Evolutionary conservation across 2,888 invertebrate species (phyloP).

Genomic region (Alloscopus bannaensis): DNA sequence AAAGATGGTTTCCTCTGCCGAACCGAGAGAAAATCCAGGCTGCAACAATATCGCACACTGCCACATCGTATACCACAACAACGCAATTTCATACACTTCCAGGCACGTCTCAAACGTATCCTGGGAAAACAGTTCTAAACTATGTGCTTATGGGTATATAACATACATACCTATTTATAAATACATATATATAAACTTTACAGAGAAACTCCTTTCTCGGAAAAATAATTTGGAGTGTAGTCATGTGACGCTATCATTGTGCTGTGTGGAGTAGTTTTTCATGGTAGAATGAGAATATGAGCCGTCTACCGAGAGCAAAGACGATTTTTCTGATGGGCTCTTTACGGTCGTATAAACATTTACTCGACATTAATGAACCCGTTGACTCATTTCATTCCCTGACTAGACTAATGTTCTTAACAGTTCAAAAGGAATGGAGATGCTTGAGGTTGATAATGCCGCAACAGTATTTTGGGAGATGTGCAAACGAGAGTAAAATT

Average conservation of each 20-base stretch:
- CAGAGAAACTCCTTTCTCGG: too few species aligned
- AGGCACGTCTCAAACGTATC: too few species aligned
- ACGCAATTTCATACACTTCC: too few species aligned
- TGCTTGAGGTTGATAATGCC: too few species aligned
- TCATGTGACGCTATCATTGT: slow-evolving; percentile 2
- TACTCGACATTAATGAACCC: slow-evolving; percentile 61
- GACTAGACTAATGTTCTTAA: slow-evolving; percentile 50
- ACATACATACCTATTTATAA: too few species aligned
- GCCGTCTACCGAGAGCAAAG: slow-evolving; percentile 45
- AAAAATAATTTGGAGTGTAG: background rate
- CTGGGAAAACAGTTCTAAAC: too few species aligned
- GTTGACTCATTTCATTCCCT: slow-evolving; percentile 59
- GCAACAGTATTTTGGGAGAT: background rate
- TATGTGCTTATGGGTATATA: too few species aligned
- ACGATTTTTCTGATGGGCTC: slow-evolving; percentile 55
- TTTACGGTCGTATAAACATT: slow-evolving; percentile 59
- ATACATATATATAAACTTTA: too few species aligned
- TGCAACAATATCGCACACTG: too few species aligned
- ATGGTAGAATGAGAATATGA: slow-evolving; percentile 47
- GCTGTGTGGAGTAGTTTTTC: slow-evolving; percentile 34
- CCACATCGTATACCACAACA: too few species aligned
- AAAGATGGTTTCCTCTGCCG: too few species aligned
- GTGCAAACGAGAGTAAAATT: background rate
- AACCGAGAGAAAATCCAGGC: too few species aligned
- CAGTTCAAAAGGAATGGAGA: slow-evolving; percentile 28